Percentiles rank a stretch among this genome's conserved stretches.
Conservation (phyloP, 92 coral and sea anemone species). For the Palythoa heliodiscus region DNA sequence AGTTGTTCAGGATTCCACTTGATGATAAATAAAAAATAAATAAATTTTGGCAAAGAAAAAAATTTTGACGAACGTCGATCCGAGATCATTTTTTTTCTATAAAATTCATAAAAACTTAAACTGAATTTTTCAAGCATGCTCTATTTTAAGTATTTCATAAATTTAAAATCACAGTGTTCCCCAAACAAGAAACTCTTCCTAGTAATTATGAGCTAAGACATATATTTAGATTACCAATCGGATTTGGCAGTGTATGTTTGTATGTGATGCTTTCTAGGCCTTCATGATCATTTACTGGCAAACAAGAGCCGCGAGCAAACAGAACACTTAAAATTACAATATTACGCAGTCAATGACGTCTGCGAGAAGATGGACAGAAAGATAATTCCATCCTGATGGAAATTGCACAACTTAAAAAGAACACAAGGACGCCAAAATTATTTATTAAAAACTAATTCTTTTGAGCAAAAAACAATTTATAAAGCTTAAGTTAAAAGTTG, state of each 20-base stretch:
- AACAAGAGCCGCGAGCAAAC: background rate
- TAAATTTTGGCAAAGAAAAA: background rate
- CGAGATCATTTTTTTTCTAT: too few species aligned
- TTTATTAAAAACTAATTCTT: background rate
- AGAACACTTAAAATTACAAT: background rate
- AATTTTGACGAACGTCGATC: too few species aligned
- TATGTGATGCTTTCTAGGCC: background rate
- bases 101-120: too few species aligned
- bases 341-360: background rate
- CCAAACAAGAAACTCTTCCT: background rate
- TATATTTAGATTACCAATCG: background rate
- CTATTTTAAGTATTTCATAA: too few species aligned
- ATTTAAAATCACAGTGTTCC: background rate
- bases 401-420: background rate
- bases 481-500: background rate
- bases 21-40: background rate
- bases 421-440: background rate
- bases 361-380: background rate
- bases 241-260: conserved; percentile 3
- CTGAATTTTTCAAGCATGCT: too few species aligned
- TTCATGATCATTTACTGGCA: background rate
- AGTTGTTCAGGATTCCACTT: background rate
- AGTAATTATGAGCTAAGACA: background rate
- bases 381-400: background rate
- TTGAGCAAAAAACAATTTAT: too few species aligned